Conservation (phyloP, 1,140 invertebrate genomes). For the Caenorhabditis inopinata region DNA sequence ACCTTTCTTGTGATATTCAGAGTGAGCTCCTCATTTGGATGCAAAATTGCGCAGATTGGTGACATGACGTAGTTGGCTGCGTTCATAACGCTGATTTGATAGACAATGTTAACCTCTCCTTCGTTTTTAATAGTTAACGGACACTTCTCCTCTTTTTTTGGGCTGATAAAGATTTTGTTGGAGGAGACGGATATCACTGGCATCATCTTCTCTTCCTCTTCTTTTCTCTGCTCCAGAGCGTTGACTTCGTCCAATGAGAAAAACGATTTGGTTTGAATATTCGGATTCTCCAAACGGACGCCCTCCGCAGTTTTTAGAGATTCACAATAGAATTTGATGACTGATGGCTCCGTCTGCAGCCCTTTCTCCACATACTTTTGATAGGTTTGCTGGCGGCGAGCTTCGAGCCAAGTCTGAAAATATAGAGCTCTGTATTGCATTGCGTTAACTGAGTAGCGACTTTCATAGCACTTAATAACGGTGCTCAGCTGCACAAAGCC, state of each 20-base stretch:
- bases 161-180: neutral
- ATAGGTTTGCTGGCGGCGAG: slow-evolving; percentile 10
- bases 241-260: neutral
- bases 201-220: neutral
- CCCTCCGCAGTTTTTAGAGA: slow-evolving; percentile 5
- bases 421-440: too few relatives aligned
- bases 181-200: neutral
- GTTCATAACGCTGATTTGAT: slow-evolving; percentile 12
- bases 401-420: slow-evolving; percentile 15
- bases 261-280: slow-evolving; percentile 10
- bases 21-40: neutral
- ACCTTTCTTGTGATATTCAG: slow-evolving; percentile 21
- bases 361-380: slow-evolving; percentile 6
- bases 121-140: neutral
- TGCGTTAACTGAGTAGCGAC: too few relatives aligned
- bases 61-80: slow-evolving; percentile 19
- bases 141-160: slow-evolving; percentile 7
- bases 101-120: neutral
- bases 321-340: slow-evolving; percentile 17
- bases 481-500: too few relatives aligned
- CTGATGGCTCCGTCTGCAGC: neutral
- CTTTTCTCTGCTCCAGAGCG: neutral
- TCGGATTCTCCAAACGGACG: slow-evolving; percentile 1
- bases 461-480: too few relatives aligned
- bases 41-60: neutral